A percentile compares a stretch with the other conserved stretches of the same genome.
Conservation (phyloP, 2,113 vertebrate species). For the Siniperca chuatsi region DNA sequence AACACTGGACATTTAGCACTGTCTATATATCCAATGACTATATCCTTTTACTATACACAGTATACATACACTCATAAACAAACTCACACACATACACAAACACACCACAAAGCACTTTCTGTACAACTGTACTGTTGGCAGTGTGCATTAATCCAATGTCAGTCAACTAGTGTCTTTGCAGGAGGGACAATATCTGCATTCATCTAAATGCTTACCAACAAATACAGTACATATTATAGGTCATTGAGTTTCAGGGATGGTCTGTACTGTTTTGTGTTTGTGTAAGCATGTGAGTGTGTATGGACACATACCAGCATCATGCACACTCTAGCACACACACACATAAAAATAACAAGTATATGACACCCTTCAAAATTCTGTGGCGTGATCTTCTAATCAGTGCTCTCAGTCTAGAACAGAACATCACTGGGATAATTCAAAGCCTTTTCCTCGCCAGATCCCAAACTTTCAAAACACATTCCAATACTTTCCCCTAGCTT, state of each 20-base stretch:
- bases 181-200: constrained; percentile 41
- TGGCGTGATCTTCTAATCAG: constrained; percentile 75
- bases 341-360: constrained; percentile 68
- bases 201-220: constrained; percentile 23
- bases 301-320: constrained; percentile 50
- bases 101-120: constrained; percentile 58
- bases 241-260: constrained; percentile 37
- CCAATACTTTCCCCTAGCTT: constrained; percentile 42
- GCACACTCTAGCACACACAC: constrained; percentile 50
- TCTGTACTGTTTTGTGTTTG: constrained; percentile 49
- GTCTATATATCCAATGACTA: constrained; percentile 69
- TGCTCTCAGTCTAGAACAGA: constrained; percentile 47
- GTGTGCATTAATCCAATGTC: constrained; percentile 47
- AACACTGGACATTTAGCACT: constrained; percentile 92
- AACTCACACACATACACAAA: constrained; percentile 59
- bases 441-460: constrained; percentile 3
- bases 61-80: constrained; percentile 65
- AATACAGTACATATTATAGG: constrained; percentile 58
- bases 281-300: constrained; percentile 38
- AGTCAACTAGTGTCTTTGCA: constrained; percentile 67
- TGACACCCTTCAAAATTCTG: constrained; percentile 86
- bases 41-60: constrained; percentile 71
- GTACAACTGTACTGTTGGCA: constrained; percentile 41
- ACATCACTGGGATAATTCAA: constrained; percentile 48
- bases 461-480: constrained; percentile 60